Conservation (phyloP, 2,113 vertebrate genomes). For the Ochotona princeps region DNA sequence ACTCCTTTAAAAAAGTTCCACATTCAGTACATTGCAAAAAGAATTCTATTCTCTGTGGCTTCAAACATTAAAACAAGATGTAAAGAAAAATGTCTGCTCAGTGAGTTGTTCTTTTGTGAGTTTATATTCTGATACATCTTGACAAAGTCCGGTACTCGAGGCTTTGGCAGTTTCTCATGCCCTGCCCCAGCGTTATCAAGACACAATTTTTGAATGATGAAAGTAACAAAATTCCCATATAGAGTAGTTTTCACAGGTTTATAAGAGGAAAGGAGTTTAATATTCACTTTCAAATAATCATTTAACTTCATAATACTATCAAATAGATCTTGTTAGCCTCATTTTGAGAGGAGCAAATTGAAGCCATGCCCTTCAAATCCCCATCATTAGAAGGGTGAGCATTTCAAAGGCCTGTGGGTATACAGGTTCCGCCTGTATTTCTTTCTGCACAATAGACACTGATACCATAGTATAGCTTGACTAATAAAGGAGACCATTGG, state of each 20-base stretch:
- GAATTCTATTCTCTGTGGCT: neutral
- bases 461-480: neutral
- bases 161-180: neutral
- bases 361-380: neutral
- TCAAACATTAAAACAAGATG: neutral
- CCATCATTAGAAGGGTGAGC: neutral
- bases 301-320: neutral
- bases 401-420: neutral
- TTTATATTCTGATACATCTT: neutral
- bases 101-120: neutral
- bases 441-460: neutral
- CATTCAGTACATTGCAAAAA: neutral
- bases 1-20: neutral
- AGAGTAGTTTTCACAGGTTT: neutral
- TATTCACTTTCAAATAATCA: neutral
- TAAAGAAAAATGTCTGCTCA: neutral
- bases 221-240: neutral
- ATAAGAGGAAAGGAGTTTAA: neutral
- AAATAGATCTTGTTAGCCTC: neutral
- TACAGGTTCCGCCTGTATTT: accelerated
- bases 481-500: conserved; percentile 33
- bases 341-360: neutral
- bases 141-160: neutral
- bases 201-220: neutral
- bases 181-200: neutral